Evolutionary conservation across 2,888 invertebrate genomes (phyloP), one percentile per base, ranked within the genome.

Genomic region (Griposia aprilina): DNA sequence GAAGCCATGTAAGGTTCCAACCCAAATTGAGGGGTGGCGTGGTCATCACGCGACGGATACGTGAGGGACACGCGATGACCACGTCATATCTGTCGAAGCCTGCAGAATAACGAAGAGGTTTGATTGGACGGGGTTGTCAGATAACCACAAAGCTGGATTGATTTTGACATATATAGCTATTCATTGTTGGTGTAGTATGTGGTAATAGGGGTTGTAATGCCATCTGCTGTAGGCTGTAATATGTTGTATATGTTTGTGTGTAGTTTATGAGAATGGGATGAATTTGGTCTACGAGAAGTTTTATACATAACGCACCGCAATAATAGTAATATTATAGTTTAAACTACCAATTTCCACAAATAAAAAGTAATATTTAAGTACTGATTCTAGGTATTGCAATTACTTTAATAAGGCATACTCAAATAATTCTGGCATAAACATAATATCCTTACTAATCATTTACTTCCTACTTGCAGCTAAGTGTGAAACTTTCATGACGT

Each of bases 1-100:
- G 88, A 92, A 92, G 92, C 92, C 92, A 72, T 89, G 80, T 87
- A 89, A 87, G 84, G 88, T 60, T 84, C 80, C 88, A 85, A 89
- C 89, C 88, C 86, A 88, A 91, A 90, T 87, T 87, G 82, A 73
- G 80, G 87, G 85, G 83, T 76, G 69, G 84, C 89, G 89, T 90
- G 91, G 71, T 74, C 63, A 65, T 84, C 90, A 80, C 86, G 41
- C 41, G 41, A 41, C 41, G 6, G 41, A 41, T 41, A 41, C 41
- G 83, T 75, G 76, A 83, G 83, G 87, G 55, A 30, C 78, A 82
- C 89, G 89, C 85, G 89, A 74, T 71, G 66, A 50, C 55, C 80
- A 55, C 87, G 87, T 88, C 71, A 83, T 82, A 86, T 81, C 86
- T 84, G 79, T 78, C 60, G 30, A 63, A 68, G 76, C 79, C 79